Evolutionary conservation across 2,888 invertebrate species (phyloP).

Genomic region (Neuroscelio doddi): DNA sequence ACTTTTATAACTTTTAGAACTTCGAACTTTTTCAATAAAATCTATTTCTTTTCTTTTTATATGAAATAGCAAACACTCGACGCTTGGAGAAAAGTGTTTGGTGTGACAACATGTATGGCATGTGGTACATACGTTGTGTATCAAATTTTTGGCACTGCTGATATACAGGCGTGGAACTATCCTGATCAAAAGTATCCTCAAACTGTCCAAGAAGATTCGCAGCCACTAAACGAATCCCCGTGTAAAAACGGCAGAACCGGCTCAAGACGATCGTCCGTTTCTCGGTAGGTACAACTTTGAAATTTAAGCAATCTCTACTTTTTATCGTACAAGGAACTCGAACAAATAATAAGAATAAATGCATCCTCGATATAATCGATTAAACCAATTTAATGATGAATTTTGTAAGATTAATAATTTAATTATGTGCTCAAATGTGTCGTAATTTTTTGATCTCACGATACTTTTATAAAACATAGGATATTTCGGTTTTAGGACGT

Average conservation of each 20-base stretch:
- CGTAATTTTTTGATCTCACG: no score
- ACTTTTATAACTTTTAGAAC: no score
- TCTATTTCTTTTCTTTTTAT: conserved; percentile 21
- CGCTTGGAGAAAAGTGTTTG: conserved; percentile 80
- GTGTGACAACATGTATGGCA: conserved; percentile 76
- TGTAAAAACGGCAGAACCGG: conserved; percentile 56
- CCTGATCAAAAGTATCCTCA: conserved; percentile 67
- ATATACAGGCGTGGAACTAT: conserved; percentile 76
- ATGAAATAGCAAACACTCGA: conserved; percentile 67
- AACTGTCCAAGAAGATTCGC: conserved; percentile 63
- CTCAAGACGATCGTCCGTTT: conserved; percentile 44
- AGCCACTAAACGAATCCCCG: conserved; percentile 64
- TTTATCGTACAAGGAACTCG: conserved; percentile 7
- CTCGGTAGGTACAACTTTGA: conserved; percentile 55
- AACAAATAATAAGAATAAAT: conserved; percentile 22
- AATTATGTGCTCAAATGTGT: no score
- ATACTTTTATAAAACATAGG: no score
- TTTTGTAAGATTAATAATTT: background rate
- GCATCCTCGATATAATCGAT: conserved; percentile 31
- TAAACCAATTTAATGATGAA: background rate
- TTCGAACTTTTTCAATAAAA: no score
- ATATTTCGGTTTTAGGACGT: no score
- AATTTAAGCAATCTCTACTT: background rate
- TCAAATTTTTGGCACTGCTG: conserved; percentile 80
- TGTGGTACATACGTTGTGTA: conserved; percentile 78